phyloP scores from a whole-genome alignment of 2,113 vertebrate genomes.

The Catharus fuscescens region DNA sequence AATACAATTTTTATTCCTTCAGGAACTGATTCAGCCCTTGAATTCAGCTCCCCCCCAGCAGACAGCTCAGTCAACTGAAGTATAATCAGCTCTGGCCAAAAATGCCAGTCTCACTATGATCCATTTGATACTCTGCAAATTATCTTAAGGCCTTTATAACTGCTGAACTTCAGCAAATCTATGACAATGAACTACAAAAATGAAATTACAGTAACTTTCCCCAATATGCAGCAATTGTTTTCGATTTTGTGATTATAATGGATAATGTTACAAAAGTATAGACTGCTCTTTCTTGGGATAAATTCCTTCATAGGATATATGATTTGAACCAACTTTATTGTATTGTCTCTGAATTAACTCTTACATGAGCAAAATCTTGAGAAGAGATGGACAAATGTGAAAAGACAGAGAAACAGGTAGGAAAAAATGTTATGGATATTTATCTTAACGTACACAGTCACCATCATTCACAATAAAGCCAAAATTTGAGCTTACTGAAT shows the following conservation, averaged over 20 bases:
- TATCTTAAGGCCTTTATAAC: not conserved
- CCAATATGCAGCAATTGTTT: not conserved
- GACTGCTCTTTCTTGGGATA: not conserved
- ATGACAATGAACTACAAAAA: not conserved
- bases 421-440: not conserved
- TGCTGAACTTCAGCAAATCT: not conserved
- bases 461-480: not conserved
- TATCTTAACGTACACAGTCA: not conserved
- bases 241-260: not conserved
- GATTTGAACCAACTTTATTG: not conserved
- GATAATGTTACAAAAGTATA: not conserved
- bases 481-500: not conserved
- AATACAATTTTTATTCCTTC: not conserved
- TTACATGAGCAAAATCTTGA: not conserved
- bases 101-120: not conserved
- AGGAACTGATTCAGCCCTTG: not conserved
- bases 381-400: not conserved
- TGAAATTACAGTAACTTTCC: not conserved
- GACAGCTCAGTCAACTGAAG: not conserved
- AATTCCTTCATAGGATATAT: not conserved
- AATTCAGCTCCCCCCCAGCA: not conserved
- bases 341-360: not conserved
- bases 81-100: not conserved
- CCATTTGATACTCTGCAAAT: not conserved
- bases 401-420: not conserved